phyloP scores from a whole-genome alignment of 2,888 invertebrate species.

The Netelia melanura region DNA sequence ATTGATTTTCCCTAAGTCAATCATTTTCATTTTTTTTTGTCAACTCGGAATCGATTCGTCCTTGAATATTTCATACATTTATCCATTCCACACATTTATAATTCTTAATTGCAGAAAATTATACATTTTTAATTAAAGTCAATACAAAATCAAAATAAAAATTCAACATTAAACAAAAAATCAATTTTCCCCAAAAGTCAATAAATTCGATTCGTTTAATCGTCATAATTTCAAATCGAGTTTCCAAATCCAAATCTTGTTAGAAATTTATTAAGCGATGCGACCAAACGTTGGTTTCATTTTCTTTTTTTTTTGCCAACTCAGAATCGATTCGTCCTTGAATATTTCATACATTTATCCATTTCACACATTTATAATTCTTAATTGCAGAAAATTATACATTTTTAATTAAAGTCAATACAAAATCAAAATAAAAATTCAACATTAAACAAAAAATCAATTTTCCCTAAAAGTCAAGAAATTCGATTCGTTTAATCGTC shows the following conservation, averaged over 20 bases:
- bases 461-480: no score
- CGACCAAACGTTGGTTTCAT: conserved; percentile 16
- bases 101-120: background rate
- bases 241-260: background rate
- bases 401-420: background rate
- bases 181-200: no score
- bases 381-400: background rate
- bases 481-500: no score
- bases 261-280: conserved; percentile 23
- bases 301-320: conserved; percentile 17
- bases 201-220: no score
- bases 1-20: no score
- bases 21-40: conserved; percentile 13
- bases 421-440: no score
- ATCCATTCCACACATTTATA: conserved; percentile 2
- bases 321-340: conserved; percentile 39
- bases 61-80: conserved; percentile 48
- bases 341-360: conserved; percentile 51
- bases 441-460: no score
- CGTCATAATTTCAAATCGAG: no score
- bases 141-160: no score
- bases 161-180: no score
- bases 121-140: background rate
- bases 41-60: conserved; percentile 30
- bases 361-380: background rate